Base-by-base conservation (phyloP, 2,888 invertebrate genomes). In the Celastrina argiolus region DNA sequence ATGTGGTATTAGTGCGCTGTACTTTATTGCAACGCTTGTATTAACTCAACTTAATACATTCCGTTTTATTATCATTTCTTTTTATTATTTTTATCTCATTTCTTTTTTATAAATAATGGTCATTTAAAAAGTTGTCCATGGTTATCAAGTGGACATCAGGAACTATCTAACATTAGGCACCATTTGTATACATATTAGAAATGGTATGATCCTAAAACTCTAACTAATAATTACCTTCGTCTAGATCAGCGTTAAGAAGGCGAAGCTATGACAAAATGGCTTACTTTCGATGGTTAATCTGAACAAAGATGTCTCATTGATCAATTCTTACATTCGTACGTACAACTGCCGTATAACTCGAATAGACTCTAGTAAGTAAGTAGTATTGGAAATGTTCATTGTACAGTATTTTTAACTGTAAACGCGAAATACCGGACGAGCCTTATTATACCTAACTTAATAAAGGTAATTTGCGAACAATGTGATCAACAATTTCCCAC, bases 401-500 rank as follows among this genome's bases (percentile, higher is more conserved):
- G 12, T 5, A 51, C 5, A 22, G 22, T 12, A 51, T 22, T 22
- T 45, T 14, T 22, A 51, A 51, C 51, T 22, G 51, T 51, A 51
- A 51, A 51, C 22, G 6, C 51, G 51, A 22, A 5, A 26, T 14
- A 51, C 51, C 22, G 51, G 51, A 51, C 51, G 22, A 3, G 51
- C 22, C 51, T 51, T 51, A 26, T 51, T 51, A 26, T 51, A 51
- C 51, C 22, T 51, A 51, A 26, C 51, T 51, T 12, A 64, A 64
- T 51, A 64, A 64, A 41, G 34, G 16, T 51, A 31, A 65, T 58
- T 65, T 56, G 41, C 42, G 41, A 58, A 58, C 58, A 65, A 59
- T 65, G 65, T 31, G 58, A 59, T 58, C 41, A 59, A 22, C 58
- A 65, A 41, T 69, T 70, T 72, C 72, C 72, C 70, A 71, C 73